Conservation (phyloP, 1,140 invertebrate genomes). For the Bilobella aurantiaca region DNA sequence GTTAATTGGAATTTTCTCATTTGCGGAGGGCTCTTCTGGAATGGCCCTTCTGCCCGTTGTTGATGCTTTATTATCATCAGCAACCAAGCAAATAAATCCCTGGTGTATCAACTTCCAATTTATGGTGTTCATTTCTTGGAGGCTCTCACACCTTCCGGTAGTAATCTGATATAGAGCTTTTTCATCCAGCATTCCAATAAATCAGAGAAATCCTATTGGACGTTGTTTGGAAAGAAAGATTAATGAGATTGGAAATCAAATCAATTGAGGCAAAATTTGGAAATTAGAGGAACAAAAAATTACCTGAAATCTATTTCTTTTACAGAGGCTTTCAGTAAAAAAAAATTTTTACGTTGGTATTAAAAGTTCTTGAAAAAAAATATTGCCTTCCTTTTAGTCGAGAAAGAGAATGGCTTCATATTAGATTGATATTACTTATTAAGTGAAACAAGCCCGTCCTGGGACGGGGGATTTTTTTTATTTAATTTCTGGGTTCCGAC, state of each 20-base stretch:
- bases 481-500: too few relatives aligned
- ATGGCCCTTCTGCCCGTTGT: neutral
- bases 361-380: too few relatives aligned
- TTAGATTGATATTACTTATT: too few relatives aligned
- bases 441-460: too few relatives aligned
- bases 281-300: neutral
- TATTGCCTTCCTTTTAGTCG: too few relatives aligned
- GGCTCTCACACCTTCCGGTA: too few relatives aligned
- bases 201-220: neutral
- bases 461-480: too few relatives aligned
- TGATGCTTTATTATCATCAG: conserved; percentile 5
- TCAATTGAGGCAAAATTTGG: neutral
- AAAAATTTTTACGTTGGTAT: too few relatives aligned
- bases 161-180: neutral
- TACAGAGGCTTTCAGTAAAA: too few relatives aligned
- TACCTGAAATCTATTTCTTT: too few relatives aligned
- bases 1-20: conserved; percentile 8
- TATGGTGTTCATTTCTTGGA: neutral
- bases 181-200: neutral
- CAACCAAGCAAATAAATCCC: conserved; percentile 2
- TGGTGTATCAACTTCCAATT: conserved; percentile 2
- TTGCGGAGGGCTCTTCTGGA: neutral
- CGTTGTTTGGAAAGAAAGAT: neutral
- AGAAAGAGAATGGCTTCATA: too few relatives aligned
- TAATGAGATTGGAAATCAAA: conserved; percentile 7